These are phyloP conservation scores for Ptilonorhynchus violaceus DNA, from an alignment of 2,113 vertebrate species.

Conservation along the genomic window DNA sequence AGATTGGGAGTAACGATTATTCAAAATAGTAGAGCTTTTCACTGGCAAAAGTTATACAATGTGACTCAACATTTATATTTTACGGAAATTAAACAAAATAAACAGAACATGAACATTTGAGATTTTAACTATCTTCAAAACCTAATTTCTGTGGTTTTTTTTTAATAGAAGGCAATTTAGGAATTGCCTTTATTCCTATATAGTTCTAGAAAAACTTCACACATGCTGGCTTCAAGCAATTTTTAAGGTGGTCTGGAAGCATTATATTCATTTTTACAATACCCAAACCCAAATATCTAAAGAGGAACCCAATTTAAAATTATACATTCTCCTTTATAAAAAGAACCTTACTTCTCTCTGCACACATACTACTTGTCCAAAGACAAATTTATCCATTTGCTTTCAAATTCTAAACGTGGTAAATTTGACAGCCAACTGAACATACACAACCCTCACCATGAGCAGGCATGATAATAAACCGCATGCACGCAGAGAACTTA, in stretches of 20 bases:
- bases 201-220: background rate
- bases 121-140: background rate
- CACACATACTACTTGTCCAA: background rate
- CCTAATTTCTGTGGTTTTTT: background rate
- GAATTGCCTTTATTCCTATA: background rate
- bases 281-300: background rate
- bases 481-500: background rate
- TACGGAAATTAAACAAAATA: background rate
- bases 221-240: background rate
- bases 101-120: background rate
- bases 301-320: background rate
- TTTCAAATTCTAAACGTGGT: background rate
- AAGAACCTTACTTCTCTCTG: background rate
- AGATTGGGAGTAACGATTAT: background rate
- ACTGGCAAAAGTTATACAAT: background rate
- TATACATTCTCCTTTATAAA: background rate
- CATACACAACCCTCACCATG: rapidly evolving
- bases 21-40: background rate
- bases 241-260: background rate
- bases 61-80: background rate
- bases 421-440: background rate
- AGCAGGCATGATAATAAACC: background rate
- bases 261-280: background rate
- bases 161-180: background rate
- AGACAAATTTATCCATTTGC: background rate